Evolutionary conservation across 2,888 invertebrate genomes (phyloP).

Genomic region (Tetragnatha montana): DNA sequence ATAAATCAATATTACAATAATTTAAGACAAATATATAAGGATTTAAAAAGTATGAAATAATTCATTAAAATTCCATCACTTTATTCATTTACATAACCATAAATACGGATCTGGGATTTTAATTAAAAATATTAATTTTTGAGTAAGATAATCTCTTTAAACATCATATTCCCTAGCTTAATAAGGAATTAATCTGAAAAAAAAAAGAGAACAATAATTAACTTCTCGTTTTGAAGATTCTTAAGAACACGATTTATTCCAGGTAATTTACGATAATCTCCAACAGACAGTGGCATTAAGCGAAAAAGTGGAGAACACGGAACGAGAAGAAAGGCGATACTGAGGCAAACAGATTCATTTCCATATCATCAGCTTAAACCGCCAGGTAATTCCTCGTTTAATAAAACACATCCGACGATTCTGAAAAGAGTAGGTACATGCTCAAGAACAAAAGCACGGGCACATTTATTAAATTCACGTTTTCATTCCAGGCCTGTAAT

Average conservation of each 20-base stretch:
- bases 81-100: too few relatives aligned
- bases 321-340: neutral
- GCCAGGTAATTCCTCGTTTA: constrained; percentile 24
- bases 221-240: too few relatives aligned
- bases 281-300: constrained; percentile 3
- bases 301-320: neutral
- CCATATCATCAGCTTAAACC: constrained; percentile 23
- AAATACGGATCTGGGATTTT: too few relatives aligned
- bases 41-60: too few relatives aligned
- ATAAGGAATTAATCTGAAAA: too few relatives aligned
- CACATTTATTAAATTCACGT: constrained; percentile 51
- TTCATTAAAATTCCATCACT: too few relatives aligned
- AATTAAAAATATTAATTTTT: too few relatives aligned
- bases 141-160: too few relatives aligned
- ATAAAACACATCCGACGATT: constrained; percentile 18
- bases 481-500: constrained; percentile 35
- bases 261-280: neutral
- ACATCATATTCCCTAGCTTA: too few relatives aligned
- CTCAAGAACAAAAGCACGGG: constrained; percentile 32
- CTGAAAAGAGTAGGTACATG: constrained; percentile 6
- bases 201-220: too few relatives aligned
- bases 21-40: too few relatives aligned
- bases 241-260: neutral
- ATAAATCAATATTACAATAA: too few relatives aligned
- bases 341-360: constrained; percentile 7